Evolutionary conservation across 2,113 vertebrate genomes (phyloP).

Genomic region (Apeltes quadracus): DNA sequence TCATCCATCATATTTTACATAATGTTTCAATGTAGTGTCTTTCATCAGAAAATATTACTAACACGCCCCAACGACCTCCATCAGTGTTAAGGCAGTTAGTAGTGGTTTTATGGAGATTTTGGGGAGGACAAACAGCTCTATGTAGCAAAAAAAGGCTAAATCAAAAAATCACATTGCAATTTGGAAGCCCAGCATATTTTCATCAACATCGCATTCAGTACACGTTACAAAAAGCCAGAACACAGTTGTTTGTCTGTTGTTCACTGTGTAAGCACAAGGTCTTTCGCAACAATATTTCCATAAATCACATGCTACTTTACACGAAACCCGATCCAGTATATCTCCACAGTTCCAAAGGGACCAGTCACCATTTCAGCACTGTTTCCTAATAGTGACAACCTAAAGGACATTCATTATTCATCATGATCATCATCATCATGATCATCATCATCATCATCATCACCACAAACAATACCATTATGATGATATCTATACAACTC

Average conservation of each 20-base stretch:
- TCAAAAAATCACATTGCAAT: no score
- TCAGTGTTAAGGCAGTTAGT: background rate
- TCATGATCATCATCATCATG: background rate
- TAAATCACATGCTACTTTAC: background rate
- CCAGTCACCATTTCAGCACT: background rate
- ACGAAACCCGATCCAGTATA: background rate
- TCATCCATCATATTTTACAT: background rate
- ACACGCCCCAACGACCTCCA: background rate
- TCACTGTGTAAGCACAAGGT: background rate
- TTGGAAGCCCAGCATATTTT: no score
- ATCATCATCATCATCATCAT: slow-evolving; percentile 1
- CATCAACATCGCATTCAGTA: no score
- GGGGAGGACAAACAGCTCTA: background rate
- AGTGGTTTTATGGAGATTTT: background rate
- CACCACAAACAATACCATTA: background rate
- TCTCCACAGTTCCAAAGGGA: background rate
- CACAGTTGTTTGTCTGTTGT: background rate
- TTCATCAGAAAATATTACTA: background rate
- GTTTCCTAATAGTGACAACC: background rate
- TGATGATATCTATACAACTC: slow-evolving; percentile 11
- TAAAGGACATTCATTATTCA: slow-evolving; percentile 5
- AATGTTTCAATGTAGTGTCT: background rate
- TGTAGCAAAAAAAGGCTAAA: background rate
- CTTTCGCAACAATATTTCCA: background rate
- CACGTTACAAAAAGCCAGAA: background rate